Base-by-base conservation (phyloP, 1,140 invertebrate species). In the Thaumetopoea pityocampa region DNA sequence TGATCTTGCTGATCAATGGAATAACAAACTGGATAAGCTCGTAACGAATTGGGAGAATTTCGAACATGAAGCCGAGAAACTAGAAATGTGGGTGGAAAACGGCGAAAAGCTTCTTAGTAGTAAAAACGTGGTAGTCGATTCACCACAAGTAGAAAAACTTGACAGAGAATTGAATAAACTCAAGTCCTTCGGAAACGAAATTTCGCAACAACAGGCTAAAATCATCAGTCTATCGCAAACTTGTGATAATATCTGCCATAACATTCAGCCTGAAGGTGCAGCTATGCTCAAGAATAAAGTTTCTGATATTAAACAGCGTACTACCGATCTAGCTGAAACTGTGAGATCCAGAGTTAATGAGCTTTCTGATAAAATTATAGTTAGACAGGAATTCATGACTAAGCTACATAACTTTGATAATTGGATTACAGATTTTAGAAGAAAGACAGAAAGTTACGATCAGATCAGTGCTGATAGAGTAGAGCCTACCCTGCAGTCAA, bases 331-430 rank as follows among this genome's bases (percentile, higher is more conserved):
- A 0, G 90, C 93, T 2, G 93, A 96, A 54, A 88, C 86, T 6
- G 89, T 93, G 0, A 85, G 93, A 33, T 86, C 89, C 9, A 90
- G 90, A 69, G 92, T 94, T 15, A 94, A 95, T 68, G 87, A 90
- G 20, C 79, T 95, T 0, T 94, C 93, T 3, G 93, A 96, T 68
- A 89, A 92, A 10, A 90, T 95, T 16, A 88, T 94, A 19, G 87
- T 91, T 2, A 86, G 91, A 52, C 93, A 96, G 85, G 95, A 97
- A 67, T 94, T 97, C 52, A 90, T 94, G 56, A 90, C 91, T 11
- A 93, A 93, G 66, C 85, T 97, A 27, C 87, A 90, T 5, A 91
- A 92, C 49, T 94, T 97, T 64, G 90, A 92, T 28, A 92, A 91
- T 32, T 97, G 94, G 94, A 90, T 97, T 77, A 91, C 92, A 24